These are phyloP conservation scores for Mallotus villosus DNA, from an alignment of 2,797 vertebrate species.

Conservation along the genomic window DNA sequence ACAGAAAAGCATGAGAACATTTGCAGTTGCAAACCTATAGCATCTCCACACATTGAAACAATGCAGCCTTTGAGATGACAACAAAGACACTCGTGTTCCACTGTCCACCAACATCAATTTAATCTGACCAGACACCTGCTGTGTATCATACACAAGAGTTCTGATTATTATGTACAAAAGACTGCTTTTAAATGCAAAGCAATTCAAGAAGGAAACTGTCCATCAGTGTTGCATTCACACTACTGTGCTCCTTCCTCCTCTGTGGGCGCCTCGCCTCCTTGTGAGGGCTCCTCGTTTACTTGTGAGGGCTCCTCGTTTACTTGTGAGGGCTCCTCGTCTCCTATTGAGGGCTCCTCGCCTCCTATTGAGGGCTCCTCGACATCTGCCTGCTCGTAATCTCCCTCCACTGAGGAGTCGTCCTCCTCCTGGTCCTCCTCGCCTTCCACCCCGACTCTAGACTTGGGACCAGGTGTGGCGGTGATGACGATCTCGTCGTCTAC, in stretches of 20 bases:
- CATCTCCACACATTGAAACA: not conserved
- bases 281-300: not conserved
- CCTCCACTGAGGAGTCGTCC: slow-evolving; percentile 29
- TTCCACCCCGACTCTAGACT: slow-evolving; percentile 39
- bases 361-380: slow-evolving; percentile 12
- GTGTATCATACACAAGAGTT: not conserved
- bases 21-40: not conserved
- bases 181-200: slow-evolving; percentile 21
- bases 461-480: slow-evolving; percentile 56
- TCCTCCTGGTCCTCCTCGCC: slow-evolving; percentile 37
- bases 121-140: not conserved
- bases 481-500: slow-evolving; percentile 81
- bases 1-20: not conserved
- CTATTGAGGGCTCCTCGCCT: not conserved
- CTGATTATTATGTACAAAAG: slow-evolving; percentile 3
- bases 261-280: slow-evolving; percentile 8
- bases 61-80: not conserved
- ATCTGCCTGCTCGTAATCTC: slow-evolving; percentile 3
- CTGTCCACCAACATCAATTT: not conserved
- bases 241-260: slow-evolving; percentile 37
- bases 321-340: not conserved
- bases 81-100: not conserved
- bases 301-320: not conserved
- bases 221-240: not conserved
- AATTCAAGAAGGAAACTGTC: slow-evolving; percentile 24